Conservation (phyloP, 2,113 vertebrate genomes). For the Lagopus muta region DNA sequence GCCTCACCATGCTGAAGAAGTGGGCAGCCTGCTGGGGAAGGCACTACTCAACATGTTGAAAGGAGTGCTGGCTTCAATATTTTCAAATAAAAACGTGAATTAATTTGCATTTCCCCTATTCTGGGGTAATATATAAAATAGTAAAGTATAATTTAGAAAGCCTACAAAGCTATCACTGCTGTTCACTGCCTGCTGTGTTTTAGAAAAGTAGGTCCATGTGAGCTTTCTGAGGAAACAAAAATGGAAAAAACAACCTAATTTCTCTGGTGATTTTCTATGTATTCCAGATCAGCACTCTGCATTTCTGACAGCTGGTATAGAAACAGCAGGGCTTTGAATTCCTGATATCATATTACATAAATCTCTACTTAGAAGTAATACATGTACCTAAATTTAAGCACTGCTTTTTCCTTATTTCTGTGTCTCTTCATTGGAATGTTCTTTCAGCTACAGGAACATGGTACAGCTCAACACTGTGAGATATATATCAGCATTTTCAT, state of each 20-base stretch:
- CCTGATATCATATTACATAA: not conserved
- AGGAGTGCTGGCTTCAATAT: not conserved
- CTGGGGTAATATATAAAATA: not conserved
- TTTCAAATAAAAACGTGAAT: not conserved
- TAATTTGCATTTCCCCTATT: slow-evolving; percentile 13
- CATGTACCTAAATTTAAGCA: not conserved
- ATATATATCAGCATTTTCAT: not conserved
- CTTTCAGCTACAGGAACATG: not conserved
- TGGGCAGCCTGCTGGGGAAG: not conserved
- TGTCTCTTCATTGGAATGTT: not conserved
- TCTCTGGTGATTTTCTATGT: not conserved
- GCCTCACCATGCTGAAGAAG: not conserved
- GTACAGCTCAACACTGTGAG: not conserved
- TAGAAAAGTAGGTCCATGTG: not conserved
- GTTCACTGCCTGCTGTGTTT: slow-evolving; percentile 28
- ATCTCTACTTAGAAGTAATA: not conserved
- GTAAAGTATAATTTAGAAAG: not conserved
- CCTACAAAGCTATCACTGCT: not conserved
- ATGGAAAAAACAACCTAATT: not conserved
- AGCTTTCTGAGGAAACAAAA: not conserved
- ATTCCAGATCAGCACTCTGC: not conserved
- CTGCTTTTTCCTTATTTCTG: not conserved
- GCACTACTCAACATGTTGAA: not conserved
- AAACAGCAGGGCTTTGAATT: not conserved
- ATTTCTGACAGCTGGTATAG: not conserved